These are phyloP conservation scores for Parus major DNA, from an alignment of 2,113 vertebrate genomes.

Conservation along the genomic window DNA sequence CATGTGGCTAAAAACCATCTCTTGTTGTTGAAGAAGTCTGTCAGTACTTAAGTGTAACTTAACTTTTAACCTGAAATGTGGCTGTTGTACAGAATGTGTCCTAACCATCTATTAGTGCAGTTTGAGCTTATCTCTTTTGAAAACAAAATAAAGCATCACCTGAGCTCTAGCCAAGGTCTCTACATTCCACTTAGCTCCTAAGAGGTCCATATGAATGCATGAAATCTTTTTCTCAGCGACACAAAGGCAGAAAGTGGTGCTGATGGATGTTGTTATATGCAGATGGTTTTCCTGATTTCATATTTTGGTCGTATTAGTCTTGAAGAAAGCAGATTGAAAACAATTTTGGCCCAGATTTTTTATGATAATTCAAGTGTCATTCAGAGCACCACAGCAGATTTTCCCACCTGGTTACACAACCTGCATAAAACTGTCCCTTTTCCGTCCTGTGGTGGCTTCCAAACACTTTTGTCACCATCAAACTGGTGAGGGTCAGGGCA, in stretches of 20 bases:
- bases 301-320: background rate
- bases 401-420: background rate
- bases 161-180: background rate
- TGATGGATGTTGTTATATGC: background rate
- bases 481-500: background rate
- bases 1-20: background rate
- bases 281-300: background rate
- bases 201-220: background rate
- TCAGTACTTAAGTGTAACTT: background rate
- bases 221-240: background rate
- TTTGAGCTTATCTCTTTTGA: background rate
- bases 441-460: background rate
- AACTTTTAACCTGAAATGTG: background rate
- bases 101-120: background rate
- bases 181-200: background rate
- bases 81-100: background rate
- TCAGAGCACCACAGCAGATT: background rate
- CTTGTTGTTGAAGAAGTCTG: background rate
- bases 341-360: background rate
- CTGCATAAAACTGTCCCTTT: background rate
- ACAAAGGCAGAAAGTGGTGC: background rate
- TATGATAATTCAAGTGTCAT: background rate
- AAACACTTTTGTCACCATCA: background rate
- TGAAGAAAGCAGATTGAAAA: background rate
- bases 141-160: background rate